Evolutionary conservation across 2,113 vertebrate genomes (phyloP).

Genomic region (Tragelaphus scriptus): DNA sequence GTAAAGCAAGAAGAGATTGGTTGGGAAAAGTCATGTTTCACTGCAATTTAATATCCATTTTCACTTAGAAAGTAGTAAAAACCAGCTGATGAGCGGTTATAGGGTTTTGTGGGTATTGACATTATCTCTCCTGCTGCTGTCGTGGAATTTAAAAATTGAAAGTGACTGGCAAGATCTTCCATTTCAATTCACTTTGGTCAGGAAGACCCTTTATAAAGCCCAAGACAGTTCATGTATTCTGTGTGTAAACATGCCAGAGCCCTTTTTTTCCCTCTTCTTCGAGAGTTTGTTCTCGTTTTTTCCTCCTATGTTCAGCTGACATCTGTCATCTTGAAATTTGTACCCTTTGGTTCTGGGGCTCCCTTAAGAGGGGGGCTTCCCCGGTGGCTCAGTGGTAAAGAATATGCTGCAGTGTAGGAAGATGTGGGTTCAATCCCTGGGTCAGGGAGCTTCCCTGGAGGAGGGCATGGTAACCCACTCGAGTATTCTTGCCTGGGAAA

Average conservation of each 20-base stretch:
- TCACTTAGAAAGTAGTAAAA: background rate
- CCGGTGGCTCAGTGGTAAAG: background rate
- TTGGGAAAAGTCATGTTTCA: background rate
- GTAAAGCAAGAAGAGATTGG: constrained; percentile 5
- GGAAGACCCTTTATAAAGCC: background rate
- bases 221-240: background rate
- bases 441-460: background rate
- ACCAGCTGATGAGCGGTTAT: background rate
- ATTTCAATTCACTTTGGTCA: background rate
- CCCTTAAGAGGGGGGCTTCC: background rate
- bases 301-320: background rate
- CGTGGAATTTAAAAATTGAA: background rate
- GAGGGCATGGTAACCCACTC: background rate
- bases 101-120: background rate
- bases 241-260: background rate
- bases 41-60: constrained; percentile 26
- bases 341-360: background rate
- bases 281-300: background rate
- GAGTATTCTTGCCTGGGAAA: background rate
- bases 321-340: background rate
- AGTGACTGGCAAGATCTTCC: background rate
- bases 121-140: background rate
- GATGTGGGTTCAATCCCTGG: background rate
- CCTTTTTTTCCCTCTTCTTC: background rate
- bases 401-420: background rate